Percentiles rank a stretch among this genome's conserved stretches.
These are phyloP conservation scores for Enteromius unitaeniatus DNA, from an alignment of 2,797 vertebrate species.

Conservation along the genomic window DNA sequence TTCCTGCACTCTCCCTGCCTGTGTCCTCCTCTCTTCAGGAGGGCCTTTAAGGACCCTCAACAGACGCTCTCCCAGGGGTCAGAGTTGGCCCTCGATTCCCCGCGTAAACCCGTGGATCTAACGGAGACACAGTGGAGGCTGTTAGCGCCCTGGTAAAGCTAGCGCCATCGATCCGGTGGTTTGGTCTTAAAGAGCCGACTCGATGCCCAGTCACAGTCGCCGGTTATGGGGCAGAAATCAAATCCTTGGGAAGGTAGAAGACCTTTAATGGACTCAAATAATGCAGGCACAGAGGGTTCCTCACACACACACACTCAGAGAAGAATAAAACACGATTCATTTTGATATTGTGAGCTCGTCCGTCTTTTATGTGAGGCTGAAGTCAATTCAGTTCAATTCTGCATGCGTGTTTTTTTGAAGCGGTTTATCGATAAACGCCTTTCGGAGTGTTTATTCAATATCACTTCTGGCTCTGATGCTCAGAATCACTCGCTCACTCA, in stretches of 20 bases:
- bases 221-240: constrained; percentile 57
- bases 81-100: constrained; percentile 6
- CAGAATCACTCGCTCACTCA: constrained; percentile 53
- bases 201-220: constrained; percentile 61
- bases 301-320: not conserved
- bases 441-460: constrained; percentile 50
- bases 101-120: constrained; percentile 38
- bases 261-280: constrained; percentile 62
- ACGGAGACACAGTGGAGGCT: constrained; percentile 21
- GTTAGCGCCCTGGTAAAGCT: constrained; percentile 46
- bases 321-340: constrained; percentile 45
- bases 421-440: constrained; percentile 50
- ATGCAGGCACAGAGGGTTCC: constrained; percentile 50
- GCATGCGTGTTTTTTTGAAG: constrained; percentile 50
- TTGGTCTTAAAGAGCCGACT: constrained; percentile 61
- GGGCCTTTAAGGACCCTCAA: constrained; percentile 12
- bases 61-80: constrained; percentile 12
- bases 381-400: constrained; percentile 57
- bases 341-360: constrained; percentile 45
- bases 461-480: constrained; percentile 39
- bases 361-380: constrained; percentile 48
- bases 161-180: constrained; percentile 58
- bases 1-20: constrained; percentile 1
- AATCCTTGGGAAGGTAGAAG: constrained; percentile 47
- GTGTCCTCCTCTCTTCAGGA: constrained; percentile 10